phyloP scores from a whole-genome alignment of 2,888 invertebrate genomes.

The Digitonthophagus gazella region DNA sequence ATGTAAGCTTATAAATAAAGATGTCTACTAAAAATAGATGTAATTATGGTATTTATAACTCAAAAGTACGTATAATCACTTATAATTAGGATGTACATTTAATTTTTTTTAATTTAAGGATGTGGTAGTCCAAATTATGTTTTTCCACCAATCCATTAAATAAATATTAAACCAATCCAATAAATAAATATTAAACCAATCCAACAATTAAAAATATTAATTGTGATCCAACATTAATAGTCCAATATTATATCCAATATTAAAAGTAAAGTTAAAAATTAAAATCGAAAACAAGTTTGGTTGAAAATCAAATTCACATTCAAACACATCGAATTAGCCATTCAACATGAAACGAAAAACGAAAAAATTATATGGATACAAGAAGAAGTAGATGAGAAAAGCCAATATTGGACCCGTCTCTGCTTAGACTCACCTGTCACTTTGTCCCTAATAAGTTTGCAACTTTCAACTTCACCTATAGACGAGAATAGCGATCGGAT shows the following conservation, averaged over 20 bases:
- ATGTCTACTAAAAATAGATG: background rate
- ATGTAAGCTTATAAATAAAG: background rate
- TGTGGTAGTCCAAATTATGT: constrained; percentile 2
- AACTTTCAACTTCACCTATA: constrained; percentile 98
- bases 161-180: background rate
- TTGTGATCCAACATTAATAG: no score
- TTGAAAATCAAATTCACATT: background rate
- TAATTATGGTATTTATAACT: background rate
- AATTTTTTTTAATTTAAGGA: no score
- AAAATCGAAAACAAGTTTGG: background rate
- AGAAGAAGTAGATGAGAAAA: background rate
- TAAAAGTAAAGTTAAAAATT: no score
- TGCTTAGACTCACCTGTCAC: constrained; percentile 69
- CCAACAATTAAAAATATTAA: no score
- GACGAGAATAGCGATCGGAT: constrained; percentile 96
- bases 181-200: no score
- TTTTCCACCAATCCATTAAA: constrained; percentile 7
- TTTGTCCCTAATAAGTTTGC: constrained; percentile 98
- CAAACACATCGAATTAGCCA: background rate
- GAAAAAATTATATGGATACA: background rate
- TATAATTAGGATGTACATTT: no score
- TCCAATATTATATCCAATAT: no score
- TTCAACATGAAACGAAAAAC: background rate
- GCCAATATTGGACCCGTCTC: background rate
- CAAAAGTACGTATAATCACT: no score